These are phyloP conservation scores for Atherix ibis DNA, from an alignment of 2,888 invertebrate species.

Conservation along the genomic window DNA sequence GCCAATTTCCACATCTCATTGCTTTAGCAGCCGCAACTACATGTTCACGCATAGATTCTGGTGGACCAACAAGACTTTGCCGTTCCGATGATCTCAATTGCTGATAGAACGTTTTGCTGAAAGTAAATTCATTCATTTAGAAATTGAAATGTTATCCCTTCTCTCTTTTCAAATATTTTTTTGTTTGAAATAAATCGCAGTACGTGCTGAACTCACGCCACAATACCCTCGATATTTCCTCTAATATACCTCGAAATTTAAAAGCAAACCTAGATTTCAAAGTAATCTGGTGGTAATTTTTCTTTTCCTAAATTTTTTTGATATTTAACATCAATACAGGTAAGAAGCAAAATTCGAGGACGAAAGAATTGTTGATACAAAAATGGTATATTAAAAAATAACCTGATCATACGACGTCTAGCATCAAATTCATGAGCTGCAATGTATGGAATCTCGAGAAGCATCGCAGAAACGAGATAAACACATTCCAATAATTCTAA, in stretches of 20 bases:
- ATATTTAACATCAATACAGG: too few species aligned
- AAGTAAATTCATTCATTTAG: conserved; percentile 16
- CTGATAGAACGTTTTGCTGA: conserved; percentile 92
- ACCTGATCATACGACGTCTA: conserved; percentile 73
- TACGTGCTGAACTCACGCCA: background rate
- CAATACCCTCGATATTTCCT: conserved; percentile 2
- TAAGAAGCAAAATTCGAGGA: too few species aligned
- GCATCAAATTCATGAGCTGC: conserved; percentile 98
- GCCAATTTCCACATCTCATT: conserved; percentile 98
- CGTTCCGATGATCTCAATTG: conserved; percentile 89
- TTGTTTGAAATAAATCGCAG: conserved; percentile 8
- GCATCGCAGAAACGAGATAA: conserved; percentile 96
- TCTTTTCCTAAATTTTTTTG: too few species aligned
- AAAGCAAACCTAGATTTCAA: too few species aligned
- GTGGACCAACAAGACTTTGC: conserved; percentile 87
- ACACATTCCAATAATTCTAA: conserved; percentile 95
- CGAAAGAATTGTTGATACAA: too few species aligned
- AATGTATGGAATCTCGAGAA: conserved; percentile 98
- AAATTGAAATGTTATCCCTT: conserved; percentile 1
- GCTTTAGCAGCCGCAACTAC: conserved; percentile 97
- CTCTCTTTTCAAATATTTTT: too few species aligned
- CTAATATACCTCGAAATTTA: background rate
- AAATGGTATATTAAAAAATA: too few species aligned
- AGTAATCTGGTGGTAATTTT: too few species aligned
- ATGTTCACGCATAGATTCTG: conserved; percentile 98